Evolutionary conservation across 2,888 invertebrate species (phyloP).

Genomic region (Morpho achilles): DNA sequence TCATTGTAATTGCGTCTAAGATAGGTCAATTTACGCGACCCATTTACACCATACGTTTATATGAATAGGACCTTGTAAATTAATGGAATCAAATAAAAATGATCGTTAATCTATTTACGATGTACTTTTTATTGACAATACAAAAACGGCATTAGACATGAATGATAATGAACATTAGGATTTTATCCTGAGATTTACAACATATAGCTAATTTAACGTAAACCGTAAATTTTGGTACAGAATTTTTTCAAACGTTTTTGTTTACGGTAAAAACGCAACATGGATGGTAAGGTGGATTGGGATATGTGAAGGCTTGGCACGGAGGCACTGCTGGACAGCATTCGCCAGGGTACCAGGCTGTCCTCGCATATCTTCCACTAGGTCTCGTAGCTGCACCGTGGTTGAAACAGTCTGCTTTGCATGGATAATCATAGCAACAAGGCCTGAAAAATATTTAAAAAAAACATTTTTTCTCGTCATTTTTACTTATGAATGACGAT

Average conservation of each 20-base stretch:
- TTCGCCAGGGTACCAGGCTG: constrained; percentile 69
- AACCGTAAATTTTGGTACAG: too few species aligned
- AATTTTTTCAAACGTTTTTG: constrained; percentile 45
- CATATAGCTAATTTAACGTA: background rate
- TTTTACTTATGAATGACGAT: background rate
- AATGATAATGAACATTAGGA: background rate
- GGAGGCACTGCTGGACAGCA: constrained; percentile 59
- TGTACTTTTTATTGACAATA: constrained; percentile 15
- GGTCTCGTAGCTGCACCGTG: constrained; percentile 66
- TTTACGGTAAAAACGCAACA: constrained; percentile 67
- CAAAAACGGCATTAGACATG: background rate
- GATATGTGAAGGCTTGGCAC: constrained; percentile 68
- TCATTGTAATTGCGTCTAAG: constrained; percentile 2
- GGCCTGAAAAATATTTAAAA: constrained; percentile 40
- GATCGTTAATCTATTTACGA: constrained; percentile 13
- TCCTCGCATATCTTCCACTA: constrained; percentile 65
- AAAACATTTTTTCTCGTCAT: background rate
- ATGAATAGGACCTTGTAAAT: constrained; percentile 28
- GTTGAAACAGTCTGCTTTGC: constrained; percentile 71
- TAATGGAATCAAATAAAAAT: constrained; percentile 20
- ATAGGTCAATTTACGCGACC: constrained; percentile 16
- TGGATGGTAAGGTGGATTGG: constrained; percentile 68
- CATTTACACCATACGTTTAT: constrained; percentile 17
- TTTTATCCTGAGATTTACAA: background rate
- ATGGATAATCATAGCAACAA: constrained; percentile 70